Conservation (phyloP, 2,113 vertebrate species). For the Amblyopsis rosae region DNA sequence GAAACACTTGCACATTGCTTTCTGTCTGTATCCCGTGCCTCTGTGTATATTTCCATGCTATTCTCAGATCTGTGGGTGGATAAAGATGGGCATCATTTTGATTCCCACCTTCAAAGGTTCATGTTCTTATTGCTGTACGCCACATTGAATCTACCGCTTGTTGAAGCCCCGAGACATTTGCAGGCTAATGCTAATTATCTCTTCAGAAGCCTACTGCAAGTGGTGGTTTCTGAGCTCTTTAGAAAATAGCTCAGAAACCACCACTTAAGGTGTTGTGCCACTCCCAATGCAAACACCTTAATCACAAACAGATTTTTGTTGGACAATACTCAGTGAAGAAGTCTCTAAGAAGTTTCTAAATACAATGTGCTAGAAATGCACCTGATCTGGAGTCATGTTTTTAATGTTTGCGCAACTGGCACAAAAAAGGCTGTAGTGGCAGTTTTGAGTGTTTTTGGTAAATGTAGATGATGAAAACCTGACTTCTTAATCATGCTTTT, state of each 20-base stretch:
- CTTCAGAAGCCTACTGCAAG: constrained; percentile 57
- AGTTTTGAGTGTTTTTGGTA: neutral
- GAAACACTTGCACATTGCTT: constrained; percentile 52
- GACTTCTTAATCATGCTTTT: neutral
- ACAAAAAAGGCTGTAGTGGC: neutral
- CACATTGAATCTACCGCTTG: constrained; percentile 59
- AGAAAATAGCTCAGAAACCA: too few species aligned
- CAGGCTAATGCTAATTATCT: constrained; percentile 62
- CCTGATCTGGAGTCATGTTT: neutral
- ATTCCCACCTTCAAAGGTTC: constrained; percentile 68
- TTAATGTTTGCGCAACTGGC: constrained; percentile 2
- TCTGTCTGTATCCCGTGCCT: constrained; percentile 54
- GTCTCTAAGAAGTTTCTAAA: neutral
- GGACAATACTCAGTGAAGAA: neutral
- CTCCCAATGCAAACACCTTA: constrained; percentile 43
- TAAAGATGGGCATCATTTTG: constrained; percentile 68
- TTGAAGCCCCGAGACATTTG: constrained; percentile 42
- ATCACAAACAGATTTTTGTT: constrained; percentile 30
- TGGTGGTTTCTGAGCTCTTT: constrained; percentile 40
- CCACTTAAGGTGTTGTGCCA: neutral
- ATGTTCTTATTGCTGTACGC: constrained; percentile 54
- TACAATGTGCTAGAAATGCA: neutral
- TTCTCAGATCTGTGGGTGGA: constrained; percentile 72
- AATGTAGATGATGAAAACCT: neutral
- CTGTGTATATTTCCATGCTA: constrained; percentile 72